Base-by-base conservation (phyloP, 2,888 invertebrate species). In the Microplitis deprimator region DNA sequence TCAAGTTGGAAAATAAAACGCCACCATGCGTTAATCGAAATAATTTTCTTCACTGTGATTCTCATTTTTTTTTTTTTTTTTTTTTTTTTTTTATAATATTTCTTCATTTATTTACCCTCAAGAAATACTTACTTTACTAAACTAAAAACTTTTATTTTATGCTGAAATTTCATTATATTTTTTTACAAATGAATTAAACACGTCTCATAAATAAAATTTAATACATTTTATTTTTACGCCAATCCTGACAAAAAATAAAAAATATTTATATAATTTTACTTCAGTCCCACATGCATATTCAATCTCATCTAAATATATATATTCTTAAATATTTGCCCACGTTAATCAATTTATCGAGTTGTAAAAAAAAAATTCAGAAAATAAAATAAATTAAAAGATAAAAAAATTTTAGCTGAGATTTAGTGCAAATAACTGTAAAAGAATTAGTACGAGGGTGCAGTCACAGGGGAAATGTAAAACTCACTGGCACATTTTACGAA, bases 1-100 rank as follows among this genome's bases (percentile, higher is more conserved):
- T 79, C 67, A 76, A 76, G 73, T 76, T 71, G 8, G 39, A 68
- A 61, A 72, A 72, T 20, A 76, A 68, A 65, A 68, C 39, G 59
- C 20, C 20, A 6, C n/a, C 29, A 70, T 29, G 60, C 61, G 65
- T 71, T 76, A 69, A 75, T 69, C 67, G 50, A 67, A 76, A 67
- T 71, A 29, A 71, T 76, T 71, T 71, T 72, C 67, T 29, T 39
- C 64, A 17, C 20, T 40, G 40, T 61, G 61, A 72, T 72, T 64
- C 17, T 72, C 41, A 39, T 67, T 64, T 67, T 29, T 29, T 20
- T 71, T 39, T 59, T 39, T 38, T 59, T 17, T 17, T 29, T 67
- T 64, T 67, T 20, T 29, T 29, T 71, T 39, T 59, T 39, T 38
- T 39, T 40, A 75, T 68, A 40, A 75, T 68, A 61, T 61, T 68